phyloP scores from a whole-genome alignment of 2,797 vertebrate genomes.

The Sebastiscus albofasciatus region DNA sequence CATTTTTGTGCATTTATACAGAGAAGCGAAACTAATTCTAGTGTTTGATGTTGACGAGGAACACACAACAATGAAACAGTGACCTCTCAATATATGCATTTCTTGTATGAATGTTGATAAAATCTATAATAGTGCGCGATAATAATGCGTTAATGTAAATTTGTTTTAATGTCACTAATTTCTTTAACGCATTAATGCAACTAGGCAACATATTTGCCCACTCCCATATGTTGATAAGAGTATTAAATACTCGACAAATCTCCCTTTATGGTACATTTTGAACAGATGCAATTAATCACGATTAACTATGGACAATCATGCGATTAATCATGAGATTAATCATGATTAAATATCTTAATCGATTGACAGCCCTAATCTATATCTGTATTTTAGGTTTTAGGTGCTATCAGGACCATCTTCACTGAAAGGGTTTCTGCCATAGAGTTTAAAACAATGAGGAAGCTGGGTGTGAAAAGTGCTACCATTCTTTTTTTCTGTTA shows the following conservation, averaged over 20 bases:
- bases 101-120: not conserved
- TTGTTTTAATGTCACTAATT: too few species aligned
- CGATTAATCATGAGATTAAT: too few species aligned
- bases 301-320: too few species aligned
- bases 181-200: too few species aligned
- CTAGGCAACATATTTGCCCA: too few species aligned
- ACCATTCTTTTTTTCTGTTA: not conserved
- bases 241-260: too few species aligned
- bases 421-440: not conserved
- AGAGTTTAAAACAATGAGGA: not conserved
- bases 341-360: too few species aligned
- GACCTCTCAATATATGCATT: not conserved
- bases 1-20: constrained; percentile 4
- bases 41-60: not conserved
- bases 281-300: too few species aligned
- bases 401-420: not conserved
- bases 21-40: not conserved
- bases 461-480: not conserved
- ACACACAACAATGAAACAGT: not conserved
- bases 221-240: too few species aligned
- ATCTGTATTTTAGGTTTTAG: not conserved
- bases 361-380: not conserved
- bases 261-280: too few species aligned
- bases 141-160: too few species aligned
- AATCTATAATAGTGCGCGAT: rapidly evolving